Base-by-base conservation (phyloP, 1,140 invertebrate species). In the Drosophila kepulauana region DNA sequence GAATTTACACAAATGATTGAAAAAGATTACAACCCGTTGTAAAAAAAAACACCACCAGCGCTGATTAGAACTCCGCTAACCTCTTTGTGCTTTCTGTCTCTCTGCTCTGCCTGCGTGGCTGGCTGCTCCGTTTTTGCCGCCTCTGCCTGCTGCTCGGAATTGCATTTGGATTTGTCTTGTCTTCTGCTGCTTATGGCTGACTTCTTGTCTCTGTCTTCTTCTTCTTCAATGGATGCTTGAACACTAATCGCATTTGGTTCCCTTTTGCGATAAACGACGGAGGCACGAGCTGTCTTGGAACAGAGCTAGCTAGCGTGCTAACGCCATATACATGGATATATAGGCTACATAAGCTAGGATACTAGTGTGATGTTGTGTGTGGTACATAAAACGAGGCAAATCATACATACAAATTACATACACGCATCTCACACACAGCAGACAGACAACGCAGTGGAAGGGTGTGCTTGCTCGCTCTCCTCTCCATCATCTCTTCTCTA, bases 221-320 rank as follows among this genome's bases (percentile, higher is more conserved):
- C 69, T 38, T 54, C 65, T 30, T 79, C 35, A 10, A 10, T 38
- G 35, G 76, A 75, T 79, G 80, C 70, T 89, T 84, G 75, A 89
- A 85, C 78, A 85, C 85, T 78, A 76, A 79, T 89, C 75, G 81
- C 81, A 85, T 48, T 88, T 80, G 86, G 30, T 89, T 89, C 85
- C 78, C 85, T 52, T 89, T 78, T 89, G 84, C 84, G 82, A 87
- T 82, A 73, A 77, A 64, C 71, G 70, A 79, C 71, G 59, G 16
- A 43, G 51, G 68, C 69, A 65, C 54, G 64, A 79, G 78, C 84
- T 69, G 72, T 56, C 49, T 54, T 45, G 59, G 59, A 41, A 56
- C 59, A 64, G 20, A 25, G 0, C 20, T 64, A 64, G 59, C 68
- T 45, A 20, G 3, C 35, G 49, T 64, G 62, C 62, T 15, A 49